phyloP scores from a whole-genome alignment of 2,113 vertebrate species.

The Vulpes ferrilata region DNA sequence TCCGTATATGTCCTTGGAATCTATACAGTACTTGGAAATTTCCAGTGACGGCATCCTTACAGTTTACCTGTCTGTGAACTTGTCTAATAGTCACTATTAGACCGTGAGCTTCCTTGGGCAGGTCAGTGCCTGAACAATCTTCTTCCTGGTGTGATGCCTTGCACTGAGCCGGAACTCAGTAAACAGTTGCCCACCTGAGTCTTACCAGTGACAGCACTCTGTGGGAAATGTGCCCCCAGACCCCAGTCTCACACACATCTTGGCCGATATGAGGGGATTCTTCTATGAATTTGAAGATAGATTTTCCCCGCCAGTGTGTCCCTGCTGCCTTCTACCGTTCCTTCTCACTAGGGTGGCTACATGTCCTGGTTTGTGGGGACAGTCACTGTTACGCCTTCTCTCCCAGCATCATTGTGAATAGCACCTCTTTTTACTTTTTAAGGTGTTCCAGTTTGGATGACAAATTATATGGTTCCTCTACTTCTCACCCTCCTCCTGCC shows the following conservation, averaged over 20 bases:
- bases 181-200: neutral
- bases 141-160: neutral
- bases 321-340: neutral
- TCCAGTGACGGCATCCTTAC: neutral
- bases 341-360: neutral
- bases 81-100: neutral
- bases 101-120: neutral
- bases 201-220: neutral
- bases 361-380: conserved; percentile 19
- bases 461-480: neutral
- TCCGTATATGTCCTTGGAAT: neutral
- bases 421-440: neutral
- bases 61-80: neutral
- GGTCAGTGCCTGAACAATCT: neutral
- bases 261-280: neutral
- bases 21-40: neutral
- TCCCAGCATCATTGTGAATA: neutral
- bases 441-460: conserved; percentile 31
- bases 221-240: too few species aligned
- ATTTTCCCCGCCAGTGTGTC: neutral
- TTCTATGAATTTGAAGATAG: neutral
- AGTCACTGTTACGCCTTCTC: neutral
- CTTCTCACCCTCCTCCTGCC: neutral
- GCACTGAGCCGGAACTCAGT: neutral
- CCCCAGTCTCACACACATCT: neutral